Percentiles rank a stretch among this genome's conserved stretches.
Evolutionary conservation across 2,797 vertebrate genomes (phyloP).

Genomic region (Pampus argenteus): DNA sequence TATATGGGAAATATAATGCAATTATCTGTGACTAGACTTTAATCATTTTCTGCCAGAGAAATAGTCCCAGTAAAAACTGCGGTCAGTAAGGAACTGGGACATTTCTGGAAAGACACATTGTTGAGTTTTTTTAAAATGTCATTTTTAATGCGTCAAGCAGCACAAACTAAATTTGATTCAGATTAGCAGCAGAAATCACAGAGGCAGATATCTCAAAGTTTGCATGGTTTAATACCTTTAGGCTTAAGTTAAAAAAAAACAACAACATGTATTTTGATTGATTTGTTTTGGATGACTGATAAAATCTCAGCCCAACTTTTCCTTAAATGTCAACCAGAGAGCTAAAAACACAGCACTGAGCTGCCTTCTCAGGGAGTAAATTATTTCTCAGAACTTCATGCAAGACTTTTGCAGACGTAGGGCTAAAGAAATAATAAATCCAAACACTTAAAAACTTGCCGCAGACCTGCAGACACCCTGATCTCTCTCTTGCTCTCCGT

Average conservation of each 20-base stretch:
- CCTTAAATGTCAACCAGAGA: background rate
- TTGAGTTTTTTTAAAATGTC: conserved; percentile 17
- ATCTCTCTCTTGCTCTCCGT: background rate
- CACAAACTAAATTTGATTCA: background rate
- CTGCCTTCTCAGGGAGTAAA: background rate
- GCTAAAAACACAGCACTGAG: background rate
- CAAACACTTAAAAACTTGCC: background rate
- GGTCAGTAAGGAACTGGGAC: background rate
- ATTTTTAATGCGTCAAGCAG: conserved; percentile 6
- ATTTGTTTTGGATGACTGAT: conserved; percentile 6
- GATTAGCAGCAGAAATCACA: background rate
- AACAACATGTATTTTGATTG: conserved; percentile 3
- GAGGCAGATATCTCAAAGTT: conserved; percentile 5
- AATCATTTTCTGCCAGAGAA: background rate
- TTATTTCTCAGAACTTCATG: background rate
- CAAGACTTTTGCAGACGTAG: background rate
- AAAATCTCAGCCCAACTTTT: background rate
- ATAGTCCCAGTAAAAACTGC: background rate
- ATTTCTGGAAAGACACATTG: conserved; percentile 9
- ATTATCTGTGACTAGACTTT: background rate
- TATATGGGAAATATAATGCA: background rate
- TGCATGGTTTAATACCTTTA: background rate
- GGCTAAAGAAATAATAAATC: background rate
- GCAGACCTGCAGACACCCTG: background rate
- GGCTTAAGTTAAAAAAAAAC: background rate